A percentile compares a stretch with the other conserved stretches of the same genome.
Evolutionary conservation across 2,113 vertebrate genomes (phyloP).

Genomic region (Lutjanus erythropterus): DNA sequence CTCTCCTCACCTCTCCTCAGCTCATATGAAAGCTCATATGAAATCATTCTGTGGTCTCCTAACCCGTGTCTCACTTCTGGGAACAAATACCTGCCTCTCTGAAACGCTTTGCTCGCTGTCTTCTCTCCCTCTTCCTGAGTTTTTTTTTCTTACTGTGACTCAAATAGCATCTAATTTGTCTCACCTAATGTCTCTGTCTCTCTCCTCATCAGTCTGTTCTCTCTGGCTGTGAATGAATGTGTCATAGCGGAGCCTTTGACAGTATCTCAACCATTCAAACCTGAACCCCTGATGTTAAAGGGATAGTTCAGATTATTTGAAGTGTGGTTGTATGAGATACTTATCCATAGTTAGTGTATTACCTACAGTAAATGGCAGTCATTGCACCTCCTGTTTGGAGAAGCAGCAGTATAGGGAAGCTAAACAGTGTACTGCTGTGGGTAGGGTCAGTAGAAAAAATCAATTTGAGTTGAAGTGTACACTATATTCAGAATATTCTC

Average conservation of each 20-base stretch:
- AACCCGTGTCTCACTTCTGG: conserved; percentile 45
- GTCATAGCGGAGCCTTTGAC: conserved; percentile 37
- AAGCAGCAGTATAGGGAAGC: too few relatives aligned
- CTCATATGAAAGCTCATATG: conserved; percentile 72
- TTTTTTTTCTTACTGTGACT: conserved; percentile 36
- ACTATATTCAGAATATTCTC: too few relatives aligned
- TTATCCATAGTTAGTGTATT: too few relatives aligned
- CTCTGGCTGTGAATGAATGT: conserved; percentile 52
- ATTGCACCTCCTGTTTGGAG: too few relatives aligned
- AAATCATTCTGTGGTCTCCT: conserved; percentile 69
- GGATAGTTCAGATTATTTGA: too few relatives aligned
- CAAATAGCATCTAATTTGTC: conserved; percentile 31
- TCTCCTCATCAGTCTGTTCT: conserved; percentile 49
- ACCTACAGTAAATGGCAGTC: too few relatives aligned
- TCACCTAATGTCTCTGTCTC: conserved; percentile 41
- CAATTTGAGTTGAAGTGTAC: too few relatives aligned
- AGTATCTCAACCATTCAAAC: conserved; percentile 44
- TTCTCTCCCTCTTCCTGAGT: conserved; percentile 27
- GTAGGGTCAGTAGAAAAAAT: too few relatives aligned
- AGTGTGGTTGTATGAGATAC: too few relatives aligned
- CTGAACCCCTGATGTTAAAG: conserved; percentile 2
- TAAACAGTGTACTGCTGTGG: too few relatives aligned
- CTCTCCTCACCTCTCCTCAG: conserved; percentile 67
- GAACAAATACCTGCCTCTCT: conserved; percentile 61
- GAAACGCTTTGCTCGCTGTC: conserved; percentile 33